Percentiles rank a stretch among this genome's conserved stretches.
These are phyloP conservation scores for Cuniculus paca DNA, from an alignment of 2,797 vertebrate species.

Conservation along the genomic window DNA sequence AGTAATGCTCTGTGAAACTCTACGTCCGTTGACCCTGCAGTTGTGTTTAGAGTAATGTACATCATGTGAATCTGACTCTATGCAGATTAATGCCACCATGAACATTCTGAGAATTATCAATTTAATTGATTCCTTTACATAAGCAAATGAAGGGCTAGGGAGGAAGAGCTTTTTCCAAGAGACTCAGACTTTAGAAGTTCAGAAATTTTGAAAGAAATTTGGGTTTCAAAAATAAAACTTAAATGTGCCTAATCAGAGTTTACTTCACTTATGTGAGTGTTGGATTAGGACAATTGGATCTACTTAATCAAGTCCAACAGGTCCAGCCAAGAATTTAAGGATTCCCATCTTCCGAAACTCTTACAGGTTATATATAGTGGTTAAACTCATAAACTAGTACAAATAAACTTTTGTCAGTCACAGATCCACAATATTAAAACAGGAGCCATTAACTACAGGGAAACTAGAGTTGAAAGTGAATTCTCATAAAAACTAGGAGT, in stretches of 20 bases:
- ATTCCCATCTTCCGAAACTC: constrained; percentile 13
- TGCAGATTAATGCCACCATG: not conserved
- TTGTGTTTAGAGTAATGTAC: not conserved
- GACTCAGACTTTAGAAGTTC: constrained; percentile 7
- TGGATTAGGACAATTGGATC: not conserved
- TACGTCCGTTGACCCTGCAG: not conserved
- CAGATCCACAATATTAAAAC: constrained; percentile 11
- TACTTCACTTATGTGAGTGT: constrained; percentile 10
- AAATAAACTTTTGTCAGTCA: not conserved
- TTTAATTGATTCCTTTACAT: not conserved
- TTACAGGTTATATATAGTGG: not conserved
- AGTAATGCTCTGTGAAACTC: not conserved
- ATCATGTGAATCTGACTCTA: not conserved
- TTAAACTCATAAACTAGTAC: not conserved
- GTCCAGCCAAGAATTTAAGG: not conserved
- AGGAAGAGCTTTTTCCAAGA: not conserved
- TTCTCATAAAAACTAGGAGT: constrained; percentile 8
- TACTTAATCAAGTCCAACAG: not conserved
- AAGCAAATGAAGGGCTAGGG: not conserved
- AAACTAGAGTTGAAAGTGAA: constrained; percentile 27
- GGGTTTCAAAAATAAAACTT: constrained; percentile 54
- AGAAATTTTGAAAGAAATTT: constrained; percentile 33
- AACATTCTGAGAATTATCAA: not conserved
- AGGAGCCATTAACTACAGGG: not conserved
- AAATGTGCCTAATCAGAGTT: constrained; percentile 1